Conservation (phyloP, 2,797 vertebrate species). For the Falco concolor region DNA sequence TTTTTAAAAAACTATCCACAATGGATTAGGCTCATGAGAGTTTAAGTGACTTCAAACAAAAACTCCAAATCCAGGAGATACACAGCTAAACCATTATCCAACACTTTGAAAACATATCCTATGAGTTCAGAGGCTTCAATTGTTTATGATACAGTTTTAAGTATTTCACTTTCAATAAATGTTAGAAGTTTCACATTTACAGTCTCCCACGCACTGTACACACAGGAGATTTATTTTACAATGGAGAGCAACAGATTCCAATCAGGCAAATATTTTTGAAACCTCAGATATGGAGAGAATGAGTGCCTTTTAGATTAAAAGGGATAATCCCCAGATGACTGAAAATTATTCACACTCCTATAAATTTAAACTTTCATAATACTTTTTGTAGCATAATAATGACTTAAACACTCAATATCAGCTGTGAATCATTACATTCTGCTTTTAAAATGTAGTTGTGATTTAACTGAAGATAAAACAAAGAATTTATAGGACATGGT, state of each 20-base stretch:
- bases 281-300: not conserved
- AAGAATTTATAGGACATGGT: not conserved
- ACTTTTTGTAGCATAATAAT: slow-evolving; percentile 10
- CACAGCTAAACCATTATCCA: not conserved
- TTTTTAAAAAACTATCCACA: not conserved
- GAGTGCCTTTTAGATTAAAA: slow-evolving; percentile 25
- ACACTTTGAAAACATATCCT: not conserved
- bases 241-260: slow-evolving; percentile 39
- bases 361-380: slow-evolving; percentile 21
- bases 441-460: not conserved
- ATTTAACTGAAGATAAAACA: not conserved
- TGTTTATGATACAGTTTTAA: not conserved
- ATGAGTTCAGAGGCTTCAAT: not conserved
- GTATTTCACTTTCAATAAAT: not conserved
- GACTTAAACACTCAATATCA: not conserved
- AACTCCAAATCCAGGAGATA: not conserved
- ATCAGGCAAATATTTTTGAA: slow-evolving; percentile 32
- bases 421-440: not conserved
- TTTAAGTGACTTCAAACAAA: not conserved
- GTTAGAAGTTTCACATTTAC: not conserved
- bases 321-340: slow-evolving; percentile 35
- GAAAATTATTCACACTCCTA: slow-evolving; percentile 37
- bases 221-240: not conserved
- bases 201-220: not conserved
- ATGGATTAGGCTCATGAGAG: not conserved